Percentiles rank a stretch among this genome's conserved stretches.
Conservation (phyloP, 2,797 vertebrate species). For the Paedocypris micromegethes region DNA sequence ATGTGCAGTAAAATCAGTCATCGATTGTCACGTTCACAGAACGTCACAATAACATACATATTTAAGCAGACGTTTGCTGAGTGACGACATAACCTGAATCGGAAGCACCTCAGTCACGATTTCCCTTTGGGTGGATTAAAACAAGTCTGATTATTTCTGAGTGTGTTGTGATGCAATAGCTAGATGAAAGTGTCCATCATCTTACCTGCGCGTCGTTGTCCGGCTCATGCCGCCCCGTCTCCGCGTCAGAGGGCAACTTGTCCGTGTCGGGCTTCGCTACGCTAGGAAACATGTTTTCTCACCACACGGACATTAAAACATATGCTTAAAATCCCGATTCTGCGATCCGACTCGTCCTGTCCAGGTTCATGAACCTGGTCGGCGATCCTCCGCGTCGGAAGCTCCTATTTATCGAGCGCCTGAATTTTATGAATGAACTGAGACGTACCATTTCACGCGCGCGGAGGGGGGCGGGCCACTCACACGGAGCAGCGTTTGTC, state of each 20-base stretch:
- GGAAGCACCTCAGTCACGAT: too few species aligned
- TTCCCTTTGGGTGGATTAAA: too few species aligned
- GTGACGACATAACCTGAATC: too few species aligned
- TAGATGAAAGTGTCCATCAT: background rate
- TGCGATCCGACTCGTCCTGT: constrained; percentile 47
- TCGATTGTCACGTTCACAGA: too few species aligned
- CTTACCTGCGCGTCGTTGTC: constrained; percentile 78
- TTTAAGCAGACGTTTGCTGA: too few species aligned
- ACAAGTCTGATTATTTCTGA: too few species aligned
- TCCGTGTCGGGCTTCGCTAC: constrained; percentile 78
- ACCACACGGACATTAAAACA: constrained; percentile 5
- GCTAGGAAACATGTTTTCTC: constrained; percentile 71
- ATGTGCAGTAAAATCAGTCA: too few species aligned
- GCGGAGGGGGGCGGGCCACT: constrained; percentile 41
- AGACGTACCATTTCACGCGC: constrained; percentile 68
- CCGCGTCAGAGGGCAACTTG: constrained; percentile 78
- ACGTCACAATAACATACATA: too few species aligned
- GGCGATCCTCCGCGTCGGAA: constrained; percentile 68
- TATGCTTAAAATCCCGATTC: constrained; percentile 48
- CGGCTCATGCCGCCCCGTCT: constrained; percentile 74
- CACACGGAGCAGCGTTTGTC: too few species aligned
- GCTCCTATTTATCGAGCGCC: constrained; percentile 75
- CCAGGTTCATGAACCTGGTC: constrained; percentile 78
- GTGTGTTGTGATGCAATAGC: too few species aligned
- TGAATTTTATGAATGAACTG: constrained; percentile 83